phyloP scores from a whole-genome alignment of 2,888 invertebrate genomes.

The Apotomis capreana region DNA sequence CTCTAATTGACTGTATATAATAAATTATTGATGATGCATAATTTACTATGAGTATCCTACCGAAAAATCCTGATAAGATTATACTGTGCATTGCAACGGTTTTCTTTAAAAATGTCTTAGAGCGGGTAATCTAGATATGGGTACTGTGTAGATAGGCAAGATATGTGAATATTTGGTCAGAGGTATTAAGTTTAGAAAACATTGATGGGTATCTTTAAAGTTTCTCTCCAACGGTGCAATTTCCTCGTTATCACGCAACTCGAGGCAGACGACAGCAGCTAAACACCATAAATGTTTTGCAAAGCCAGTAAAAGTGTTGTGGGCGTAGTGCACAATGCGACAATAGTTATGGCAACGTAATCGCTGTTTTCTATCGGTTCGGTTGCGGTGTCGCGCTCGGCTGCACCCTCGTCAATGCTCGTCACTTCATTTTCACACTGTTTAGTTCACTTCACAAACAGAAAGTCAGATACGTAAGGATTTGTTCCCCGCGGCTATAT shows the following conservation, averaged over 20 bases:
- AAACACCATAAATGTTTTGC: conserved; percentile 72
- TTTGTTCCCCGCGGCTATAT: background rate
- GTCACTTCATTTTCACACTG: conserved; percentile 56
- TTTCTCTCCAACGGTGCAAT: conserved; percentile 56
- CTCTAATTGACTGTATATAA: too few species aligned
- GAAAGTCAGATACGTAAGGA: conserved; percentile 23
- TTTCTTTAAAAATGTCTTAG: too few species aligned
- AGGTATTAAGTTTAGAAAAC: conserved; percentile 20
- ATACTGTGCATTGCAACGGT: too few species aligned
- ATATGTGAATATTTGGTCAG: background rate
- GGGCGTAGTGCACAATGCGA: conserved; percentile 75
- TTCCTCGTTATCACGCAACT: conserved; percentile 72
- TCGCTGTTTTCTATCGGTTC: conserved; percentile 80
- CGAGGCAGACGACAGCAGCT: conserved; percentile 60
- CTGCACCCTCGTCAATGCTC: conserved; percentile 59
- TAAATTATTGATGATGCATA: too few species aligned
- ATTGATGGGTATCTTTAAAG: conserved; percentile 28
- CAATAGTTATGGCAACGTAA: conserved; percentile 74
- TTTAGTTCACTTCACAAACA: conserved; percentile 31
- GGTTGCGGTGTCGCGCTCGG: conserved; percentile 76
- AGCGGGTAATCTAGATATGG: too few species aligned
- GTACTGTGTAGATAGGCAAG: too few species aligned
- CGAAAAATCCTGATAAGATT: too few species aligned
- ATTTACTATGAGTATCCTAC: too few species aligned
- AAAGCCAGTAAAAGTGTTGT: conserved; percentile 79